Percentiles rank a stretch among this genome's conserved stretches.
These are phyloP conservation scores for Archocentrus centrarchus DNA, from an alignment of 2,113 vertebrate genomes.

Conservation along the genomic window DNA sequence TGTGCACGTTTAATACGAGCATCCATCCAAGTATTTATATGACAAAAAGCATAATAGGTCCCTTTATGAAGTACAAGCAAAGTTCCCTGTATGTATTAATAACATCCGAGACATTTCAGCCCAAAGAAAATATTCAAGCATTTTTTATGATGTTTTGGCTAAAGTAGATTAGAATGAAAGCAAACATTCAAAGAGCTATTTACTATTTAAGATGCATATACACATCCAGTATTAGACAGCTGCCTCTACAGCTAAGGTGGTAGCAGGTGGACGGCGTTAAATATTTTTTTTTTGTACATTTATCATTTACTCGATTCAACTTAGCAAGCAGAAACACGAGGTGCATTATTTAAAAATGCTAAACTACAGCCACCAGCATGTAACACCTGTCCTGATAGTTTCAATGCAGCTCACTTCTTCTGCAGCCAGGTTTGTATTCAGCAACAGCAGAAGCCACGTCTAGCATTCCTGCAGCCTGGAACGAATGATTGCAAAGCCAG, in stretches of 20 bases:
- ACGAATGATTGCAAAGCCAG: slow-evolving; percentile 25
- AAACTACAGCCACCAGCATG: neutral
- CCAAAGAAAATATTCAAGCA: neutral
- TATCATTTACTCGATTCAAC: neutral
- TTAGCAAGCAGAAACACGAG: neutral
- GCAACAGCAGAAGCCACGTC: slow-evolving; percentile 20
- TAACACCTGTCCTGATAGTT: slow-evolving; percentile 4
- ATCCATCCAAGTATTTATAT: neutral
- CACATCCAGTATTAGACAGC: neutral
- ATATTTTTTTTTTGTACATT: neutral
- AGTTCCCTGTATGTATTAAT: slow-evolving; percentile 11
- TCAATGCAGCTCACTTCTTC: neutral
- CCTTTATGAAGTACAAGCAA: neutral
- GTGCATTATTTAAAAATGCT: neutral
- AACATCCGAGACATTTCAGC: neutral
- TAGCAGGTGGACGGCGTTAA: neutral
- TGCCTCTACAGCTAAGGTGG: neutral
- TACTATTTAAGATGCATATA: neutral
- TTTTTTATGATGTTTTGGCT: neutral
- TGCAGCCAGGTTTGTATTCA: slow-evolving; percentile 37
- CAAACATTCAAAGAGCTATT: neutral
- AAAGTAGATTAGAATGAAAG: neutral
- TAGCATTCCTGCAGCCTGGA: slow-evolving; percentile 7
- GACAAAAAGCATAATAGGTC: neutral
- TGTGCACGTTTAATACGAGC: neutral